A percentile compares a stretch with the other conserved stretches of the same genome.
Evolutionary conservation across 2,888 invertebrate species (phyloP).

Genomic region (Meghimatium bilineatum): DNA sequence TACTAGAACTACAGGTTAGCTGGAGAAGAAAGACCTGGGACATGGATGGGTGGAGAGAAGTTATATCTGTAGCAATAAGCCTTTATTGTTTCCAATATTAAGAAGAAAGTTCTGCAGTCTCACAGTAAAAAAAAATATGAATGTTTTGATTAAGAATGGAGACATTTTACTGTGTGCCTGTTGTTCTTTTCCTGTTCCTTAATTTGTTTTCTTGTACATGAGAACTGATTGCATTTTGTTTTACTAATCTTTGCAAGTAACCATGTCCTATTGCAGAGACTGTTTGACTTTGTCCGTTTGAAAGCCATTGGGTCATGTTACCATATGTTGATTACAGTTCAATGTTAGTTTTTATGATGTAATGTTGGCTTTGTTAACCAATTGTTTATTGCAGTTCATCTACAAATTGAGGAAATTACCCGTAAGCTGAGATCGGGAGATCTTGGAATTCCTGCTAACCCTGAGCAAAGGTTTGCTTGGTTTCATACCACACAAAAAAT

Average conservation of each 20-base stretch:
- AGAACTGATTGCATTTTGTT: neutral
- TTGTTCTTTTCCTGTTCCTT: no score
- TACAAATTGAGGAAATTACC: constrained; percentile 99
- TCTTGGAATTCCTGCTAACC: constrained; percentile 97
- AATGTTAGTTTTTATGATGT: neutral
- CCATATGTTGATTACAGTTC: neutral
- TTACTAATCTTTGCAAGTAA: constrained; percentile 5
- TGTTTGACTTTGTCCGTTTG: neutral
- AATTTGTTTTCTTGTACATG: no score
- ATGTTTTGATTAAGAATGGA: no score
- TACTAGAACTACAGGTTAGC: no score
- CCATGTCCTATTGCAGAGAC: neutral
- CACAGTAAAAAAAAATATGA: no score
- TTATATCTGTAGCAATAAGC: no score
- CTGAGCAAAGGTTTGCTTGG: constrained; percentile 92
- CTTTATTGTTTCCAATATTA: no score
- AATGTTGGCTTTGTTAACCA: constrained; percentile 56
- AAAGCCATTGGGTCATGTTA: neutral
- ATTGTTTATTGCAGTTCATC: constrained; percentile 89
- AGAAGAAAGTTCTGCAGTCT: no score
- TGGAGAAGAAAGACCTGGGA: no score
- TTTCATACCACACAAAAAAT: constrained; percentile 4
- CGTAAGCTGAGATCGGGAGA: constrained; percentile 98
- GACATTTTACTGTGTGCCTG: no score
- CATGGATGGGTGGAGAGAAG: no score